phyloP scores from a whole-genome alignment of 2,113 vertebrate genomes.

The Gnathonemus longibarbis region DNA sequence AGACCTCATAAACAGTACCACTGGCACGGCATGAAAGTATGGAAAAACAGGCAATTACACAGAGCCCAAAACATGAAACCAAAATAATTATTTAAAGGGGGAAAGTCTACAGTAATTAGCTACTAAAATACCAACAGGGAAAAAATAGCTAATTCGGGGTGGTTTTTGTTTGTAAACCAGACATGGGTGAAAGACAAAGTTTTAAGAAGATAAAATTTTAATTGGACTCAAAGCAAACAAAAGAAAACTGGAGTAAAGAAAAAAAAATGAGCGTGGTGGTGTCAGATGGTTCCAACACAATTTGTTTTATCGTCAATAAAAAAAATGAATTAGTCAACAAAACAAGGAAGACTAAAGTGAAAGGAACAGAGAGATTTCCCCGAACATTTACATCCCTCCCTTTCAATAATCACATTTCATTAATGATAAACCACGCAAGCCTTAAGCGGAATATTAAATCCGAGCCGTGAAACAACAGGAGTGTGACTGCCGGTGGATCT shows the following conservation, averaged over 20 bases:
- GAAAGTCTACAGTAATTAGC: background rate
- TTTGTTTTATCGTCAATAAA: slow-evolving; percentile 12
- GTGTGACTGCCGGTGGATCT: background rate
- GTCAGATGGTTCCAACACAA: background rate
- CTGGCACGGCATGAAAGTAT: background rate
- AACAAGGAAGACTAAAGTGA: background rate
- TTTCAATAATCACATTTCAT: background rate
- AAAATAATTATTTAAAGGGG: background rate
- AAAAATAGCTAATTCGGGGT: background rate
- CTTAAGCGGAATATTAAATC: background rate
- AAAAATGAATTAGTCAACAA: background rate
- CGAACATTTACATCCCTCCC: background rate
- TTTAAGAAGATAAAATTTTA: slow-evolving; percentile 1
- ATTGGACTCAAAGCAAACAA: background rate
- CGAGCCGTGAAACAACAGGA: background rate
- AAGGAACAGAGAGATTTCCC: background rate
- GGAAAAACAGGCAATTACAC: slow-evolving; percentile 3
- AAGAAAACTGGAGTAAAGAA: background rate
- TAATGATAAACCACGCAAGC: background rate
- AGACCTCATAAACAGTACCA: background rate
- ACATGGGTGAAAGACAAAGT: background rate
- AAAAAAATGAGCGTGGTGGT: background rate
- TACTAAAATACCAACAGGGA: background rate
- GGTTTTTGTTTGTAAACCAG: slow-evolving; percentile 4
- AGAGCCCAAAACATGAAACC: background rate